A percentile compares a stretch with the other conserved stretches of the same genome.
phyloP scores from a whole-genome alignment of 2,888 invertebrate genomes.

The Enchytraeus crypticus region DNA sequence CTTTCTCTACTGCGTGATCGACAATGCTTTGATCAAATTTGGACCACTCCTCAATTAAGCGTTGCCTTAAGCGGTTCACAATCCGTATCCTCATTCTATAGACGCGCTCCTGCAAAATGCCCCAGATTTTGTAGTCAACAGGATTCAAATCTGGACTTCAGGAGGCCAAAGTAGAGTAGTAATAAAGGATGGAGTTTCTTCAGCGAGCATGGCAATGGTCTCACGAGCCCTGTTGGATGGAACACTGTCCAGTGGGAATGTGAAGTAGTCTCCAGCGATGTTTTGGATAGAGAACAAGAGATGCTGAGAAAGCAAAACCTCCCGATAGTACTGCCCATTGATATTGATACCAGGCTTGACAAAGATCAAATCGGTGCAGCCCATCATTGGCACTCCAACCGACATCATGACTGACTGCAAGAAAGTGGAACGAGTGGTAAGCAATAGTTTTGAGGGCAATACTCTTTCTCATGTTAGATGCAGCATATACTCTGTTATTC shows the following conservation, averaged over 20 bases:
- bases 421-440: too few relatives aligned
- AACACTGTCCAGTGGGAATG: background rate
- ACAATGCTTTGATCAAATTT: slow-evolving; percentile 2
- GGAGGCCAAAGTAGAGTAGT: background rate
- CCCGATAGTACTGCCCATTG: background rate
- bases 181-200: slow-evolving; percentile 2
- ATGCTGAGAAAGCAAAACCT: background rate
- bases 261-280: background rate
- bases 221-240: slow-evolving; percentile 1
- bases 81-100: background rate
- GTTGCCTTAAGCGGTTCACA: background rate
- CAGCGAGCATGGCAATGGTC: slow-evolving; percentile 1
- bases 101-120: background rate
- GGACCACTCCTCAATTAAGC: background rate
- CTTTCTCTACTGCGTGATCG: background rate
- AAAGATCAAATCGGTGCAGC: background rate
- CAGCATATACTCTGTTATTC: too few relatives aligned
- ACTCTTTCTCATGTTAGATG: too few relatives aligned
- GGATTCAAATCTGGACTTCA: slow-evolving; percentile 6
- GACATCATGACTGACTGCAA: too few relatives aligned
- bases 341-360: background rate
- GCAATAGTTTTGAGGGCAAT: too few relatives aligned
- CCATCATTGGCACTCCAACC: background rate
- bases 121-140: slow-evolving; percentile 1
- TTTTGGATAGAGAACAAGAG: background rate